phyloP scores from a whole-genome alignment of 1,140 invertebrate species.

The Pygmarrhopalites habei region DNA sequence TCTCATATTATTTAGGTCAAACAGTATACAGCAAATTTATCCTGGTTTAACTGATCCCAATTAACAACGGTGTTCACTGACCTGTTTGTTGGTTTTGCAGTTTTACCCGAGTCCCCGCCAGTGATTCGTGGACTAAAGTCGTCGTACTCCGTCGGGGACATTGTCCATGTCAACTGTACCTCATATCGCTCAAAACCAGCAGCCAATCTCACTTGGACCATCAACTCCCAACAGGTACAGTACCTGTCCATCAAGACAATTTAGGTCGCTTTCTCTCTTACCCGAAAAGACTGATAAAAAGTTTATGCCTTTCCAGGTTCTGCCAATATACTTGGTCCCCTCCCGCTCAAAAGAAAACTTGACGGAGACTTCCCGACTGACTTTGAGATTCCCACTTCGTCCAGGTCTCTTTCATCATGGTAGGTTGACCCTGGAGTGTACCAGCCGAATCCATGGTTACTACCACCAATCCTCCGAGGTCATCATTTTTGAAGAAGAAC shows the following conservation, averaged over 20 bases:
- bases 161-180: slow-evolving; percentile 60
- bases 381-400: slow-evolving; percentile 26
- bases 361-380: slow-evolving; percentile 25
- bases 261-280: no score
- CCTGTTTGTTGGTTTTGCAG: slow-evolving; percentile 51
- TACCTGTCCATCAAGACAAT: no score
- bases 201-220: no score
- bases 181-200: slow-evolving; percentile 70
- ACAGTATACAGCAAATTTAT: no score
- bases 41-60: no score
- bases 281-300: no score
- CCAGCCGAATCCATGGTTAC: slow-evolving; percentile 28
- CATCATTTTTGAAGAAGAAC: slow-evolving; percentile 27
- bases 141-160: slow-evolving; percentile 62
- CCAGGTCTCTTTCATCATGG: slow-evolving; percentile 26
- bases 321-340: slow-evolving; percentile 14
- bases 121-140: slow-evolving; percentile 61
- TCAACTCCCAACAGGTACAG: no score
- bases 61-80: no score
- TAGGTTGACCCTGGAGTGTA: slow-evolving; percentile 26
- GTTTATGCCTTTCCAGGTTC: no score
- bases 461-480: slow-evolving; percentile 17
- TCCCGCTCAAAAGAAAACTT: slow-evolving; percentile 17
- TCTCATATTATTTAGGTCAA: no score
- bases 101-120: slow-evolving; percentile 59